These are phyloP conservation scores for Sylvilagus floridanus DNA, from an alignment of 2,797 vertebrate genomes.

Conservation along the genomic window DNA sequence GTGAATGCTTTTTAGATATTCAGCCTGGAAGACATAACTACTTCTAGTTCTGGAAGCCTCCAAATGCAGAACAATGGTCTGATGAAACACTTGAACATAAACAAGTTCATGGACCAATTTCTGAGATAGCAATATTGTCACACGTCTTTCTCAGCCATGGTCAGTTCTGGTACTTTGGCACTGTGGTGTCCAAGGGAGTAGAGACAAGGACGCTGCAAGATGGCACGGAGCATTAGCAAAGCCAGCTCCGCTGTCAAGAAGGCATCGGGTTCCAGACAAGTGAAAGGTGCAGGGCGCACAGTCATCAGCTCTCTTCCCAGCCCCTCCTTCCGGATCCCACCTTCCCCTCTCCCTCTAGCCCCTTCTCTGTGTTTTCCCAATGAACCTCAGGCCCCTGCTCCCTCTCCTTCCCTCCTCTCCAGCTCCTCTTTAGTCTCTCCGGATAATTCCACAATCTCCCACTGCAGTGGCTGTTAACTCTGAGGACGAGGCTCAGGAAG, in stretches of 20 bases:
- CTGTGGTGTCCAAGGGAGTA: background rate
- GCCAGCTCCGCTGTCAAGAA: background rate
- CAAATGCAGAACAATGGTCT: background rate
- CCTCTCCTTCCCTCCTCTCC: background rate
- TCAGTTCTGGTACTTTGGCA: background rate
- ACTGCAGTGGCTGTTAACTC: background rate
- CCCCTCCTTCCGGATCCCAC: too few species aligned
- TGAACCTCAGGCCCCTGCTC: background rate
- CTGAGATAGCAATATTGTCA: background rate
- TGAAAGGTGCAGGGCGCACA: background rate
- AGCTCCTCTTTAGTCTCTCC: background rate
- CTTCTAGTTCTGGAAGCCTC: background rate
- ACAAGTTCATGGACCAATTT: background rate
- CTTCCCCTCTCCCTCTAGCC: background rate
- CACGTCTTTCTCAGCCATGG: conserved; percentile 1
- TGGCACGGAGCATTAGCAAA: background rate
- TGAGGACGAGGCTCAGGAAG: background rate
- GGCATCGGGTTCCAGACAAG: background rate
- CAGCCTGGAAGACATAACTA: background rate
- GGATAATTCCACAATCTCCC: background rate
- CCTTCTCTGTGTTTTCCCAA: background rate
- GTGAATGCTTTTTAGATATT: background rate
- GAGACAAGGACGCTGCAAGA: background rate
- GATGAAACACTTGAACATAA: background rate
- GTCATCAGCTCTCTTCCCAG: too few species aligned